Evolutionary conservation across 2,888 invertebrate species (phyloP), one percentile per base, ranked within the genome.

Genomic region (Phyto melanocephala): DNA sequence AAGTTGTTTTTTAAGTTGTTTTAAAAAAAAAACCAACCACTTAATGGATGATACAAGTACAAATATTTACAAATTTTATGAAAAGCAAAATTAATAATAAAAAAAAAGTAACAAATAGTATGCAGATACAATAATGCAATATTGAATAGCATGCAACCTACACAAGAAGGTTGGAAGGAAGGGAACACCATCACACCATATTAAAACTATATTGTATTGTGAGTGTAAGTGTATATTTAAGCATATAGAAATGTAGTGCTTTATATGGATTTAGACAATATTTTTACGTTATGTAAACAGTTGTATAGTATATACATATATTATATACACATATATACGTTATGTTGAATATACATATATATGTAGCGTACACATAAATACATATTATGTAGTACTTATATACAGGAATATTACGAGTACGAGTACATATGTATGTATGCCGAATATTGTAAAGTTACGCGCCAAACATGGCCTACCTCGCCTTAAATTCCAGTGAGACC

Each of bases 401-500:
- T 56, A 17, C 62, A 42, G 45, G 11, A 24, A 45, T 11, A 37
- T 70, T 63, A 58, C 60, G 54, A 63, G 5, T 42, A 67, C 28
- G 28, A 28, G 6, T 28, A 6, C 6, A 5, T 28, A 28, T 28
- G 28, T 28, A 6, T 28, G 3, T 65, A 56, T 80, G 83, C 72
- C 62, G 47, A 17, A 84, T 67, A 58, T 75, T 85, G 82, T 83
- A 70, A 81, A 80, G 77, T 74, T 82, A 86, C 88, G 88, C 88
- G 88, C 88, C 88, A 88, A 88, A 88, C 88, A 88, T 88, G 88
- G 87, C 88, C 88, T 88, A 88, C 88, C 88, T 89, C 89, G 87
- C 89, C 84, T 80, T 80, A 71, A 84, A 87, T 89, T 87, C 87
- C 88, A 88, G 89, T 88, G 89, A 87, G 89, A 87, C 88, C 87